Base-by-base conservation (phyloP, 2,113 vertebrate species). In the Bufo gargarizans region DNA sequence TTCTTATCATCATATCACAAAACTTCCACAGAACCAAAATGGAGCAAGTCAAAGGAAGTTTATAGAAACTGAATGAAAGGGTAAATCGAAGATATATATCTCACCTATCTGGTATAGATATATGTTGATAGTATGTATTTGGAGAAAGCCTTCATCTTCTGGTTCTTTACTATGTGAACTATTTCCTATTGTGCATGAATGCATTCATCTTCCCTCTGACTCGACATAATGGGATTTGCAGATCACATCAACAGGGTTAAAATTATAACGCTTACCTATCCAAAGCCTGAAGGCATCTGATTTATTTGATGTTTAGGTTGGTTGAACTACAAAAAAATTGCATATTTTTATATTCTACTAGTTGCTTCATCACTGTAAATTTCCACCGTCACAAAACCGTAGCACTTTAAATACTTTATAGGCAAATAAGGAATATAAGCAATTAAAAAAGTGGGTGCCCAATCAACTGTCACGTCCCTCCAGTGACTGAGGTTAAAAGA, bases 221-320 rank as follows among this genome's bases (percentile, higher is more conserved):
- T 82, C 53, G 45, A 69, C 47, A 53, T 83, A 69, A 83, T 83
- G 81, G 81, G 81, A 83, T 83, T 83, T 83, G 45, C 61, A 83
- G 47, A 83, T 53, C 63, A 74, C 71, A 74, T 74, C 71, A 69
- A n/a, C 20, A 50, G 63, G n/a, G 12, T 50, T 69, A 53, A 22
- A 69, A 67, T 69, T n/a, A 6, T 67, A 49, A 80, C 59, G 78
- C 13, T 80, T 80, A 49, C 63, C 81, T 69, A 49, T 83, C 47
- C 11, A 14, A n/a, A 59, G 17, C 13, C 63, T 53, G 8, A 7
- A 83, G 45, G 33, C 13, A 33, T 56, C 47, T 74, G 13, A 47
- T 1, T 47, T 47, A 47, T 47, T 33, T n/a, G 45, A 82, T 65
- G 19, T 50, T n/a, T 50, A 45, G 65, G 53, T 53, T 67, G 47